A percentile compares a stretch with the other conserved stretches of the same genome.
phyloP scores from a whole-genome alignment of 2,113 vertebrate genomes.

The Ammodramus savannarum region DNA sequence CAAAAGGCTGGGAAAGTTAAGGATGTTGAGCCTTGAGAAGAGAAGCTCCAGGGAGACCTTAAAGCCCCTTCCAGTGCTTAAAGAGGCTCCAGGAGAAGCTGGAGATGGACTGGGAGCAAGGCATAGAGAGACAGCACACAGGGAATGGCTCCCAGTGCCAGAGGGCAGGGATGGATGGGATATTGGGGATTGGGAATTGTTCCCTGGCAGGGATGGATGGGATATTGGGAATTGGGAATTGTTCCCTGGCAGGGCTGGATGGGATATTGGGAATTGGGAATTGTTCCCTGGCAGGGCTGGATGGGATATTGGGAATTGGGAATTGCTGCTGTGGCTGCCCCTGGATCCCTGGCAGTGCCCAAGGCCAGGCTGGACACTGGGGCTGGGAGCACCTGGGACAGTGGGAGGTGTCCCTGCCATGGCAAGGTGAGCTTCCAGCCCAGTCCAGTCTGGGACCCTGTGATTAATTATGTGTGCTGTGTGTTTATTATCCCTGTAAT shows the following conservation, averaged over 20 bases:
- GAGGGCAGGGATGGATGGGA: not conserved
- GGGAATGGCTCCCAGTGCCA: not conserved
- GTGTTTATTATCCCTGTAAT: not conserved
- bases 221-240: too few relatives aligned
- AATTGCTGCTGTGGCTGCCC: not conserved
- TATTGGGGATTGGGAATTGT: not conserved
- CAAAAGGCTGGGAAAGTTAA: not conserved
- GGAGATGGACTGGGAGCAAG: fast-evolving
- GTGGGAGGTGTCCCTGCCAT: not conserved
- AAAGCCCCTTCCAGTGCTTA: too few relatives aligned
- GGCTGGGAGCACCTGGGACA: not conserved
- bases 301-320: not conserved
- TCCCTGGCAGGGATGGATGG: not conserved
- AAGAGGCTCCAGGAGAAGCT: not conserved
- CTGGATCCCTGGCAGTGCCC: not conserved
- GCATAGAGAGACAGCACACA: fast-evolving
- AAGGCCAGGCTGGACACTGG: not conserved
- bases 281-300: not conserved
- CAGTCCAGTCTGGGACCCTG: not conserved
- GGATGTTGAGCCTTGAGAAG: not conserved
- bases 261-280: not conserved
- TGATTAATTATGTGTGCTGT: not conserved
- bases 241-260: not conserved
- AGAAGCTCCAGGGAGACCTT: not conserved
- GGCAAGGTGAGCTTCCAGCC: not conserved